A percentile compares a stretch with the other conserved stretches of the same genome.
Conservation (phyloP, 2,888 invertebrate species). For the Malthinus seriepunctatus region DNA sequence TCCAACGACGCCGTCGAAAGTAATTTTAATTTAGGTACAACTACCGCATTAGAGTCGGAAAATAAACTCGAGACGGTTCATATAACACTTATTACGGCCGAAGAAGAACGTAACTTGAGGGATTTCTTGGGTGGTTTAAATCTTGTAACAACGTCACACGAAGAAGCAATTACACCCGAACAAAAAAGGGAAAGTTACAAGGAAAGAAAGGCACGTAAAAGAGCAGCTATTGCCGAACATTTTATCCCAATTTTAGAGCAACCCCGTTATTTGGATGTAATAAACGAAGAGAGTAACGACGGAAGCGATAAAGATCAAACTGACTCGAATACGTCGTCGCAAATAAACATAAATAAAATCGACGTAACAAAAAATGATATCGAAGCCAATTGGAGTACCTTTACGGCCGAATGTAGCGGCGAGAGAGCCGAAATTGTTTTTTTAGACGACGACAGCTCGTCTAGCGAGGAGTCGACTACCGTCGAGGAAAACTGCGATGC, state of each 20-base stretch:
- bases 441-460: conserved; percentile 68
- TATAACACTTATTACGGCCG: conserved; percentile 55
- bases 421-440: conserved; percentile 63
- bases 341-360: conserved; percentile 45
- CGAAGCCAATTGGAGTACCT: conserved; percentile 24
- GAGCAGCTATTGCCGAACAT: conserved; percentile 60
- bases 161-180: conserved; percentile 42
- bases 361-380: conserved; percentile 6
- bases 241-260: conserved; percentile 63
- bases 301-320: conserved; percentile 57
- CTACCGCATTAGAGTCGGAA: conserved; percentile 55
- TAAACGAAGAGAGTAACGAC: conserved; percentile 77
- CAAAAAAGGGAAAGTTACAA: conserved; percentile 45
- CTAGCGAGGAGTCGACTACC: conserved; percentile 58
- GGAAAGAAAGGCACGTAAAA: conserved; percentile 57
- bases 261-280: conserved; percentile 73
- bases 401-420: conserved; percentile 12
- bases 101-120: conserved; percentile 61
- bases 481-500: conserved; percentile 52
- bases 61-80: conserved; percentile 36
- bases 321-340: conserved; percentile 53
- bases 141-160: conserved; percentile 56
- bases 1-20: conserved; percentile 40
- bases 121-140: conserved; percentile 62
- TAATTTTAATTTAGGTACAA: conserved; percentile 52